Conservation (phyloP, 2,888 invertebrate genomes). For the Neoaliturus tenellus region DNA sequence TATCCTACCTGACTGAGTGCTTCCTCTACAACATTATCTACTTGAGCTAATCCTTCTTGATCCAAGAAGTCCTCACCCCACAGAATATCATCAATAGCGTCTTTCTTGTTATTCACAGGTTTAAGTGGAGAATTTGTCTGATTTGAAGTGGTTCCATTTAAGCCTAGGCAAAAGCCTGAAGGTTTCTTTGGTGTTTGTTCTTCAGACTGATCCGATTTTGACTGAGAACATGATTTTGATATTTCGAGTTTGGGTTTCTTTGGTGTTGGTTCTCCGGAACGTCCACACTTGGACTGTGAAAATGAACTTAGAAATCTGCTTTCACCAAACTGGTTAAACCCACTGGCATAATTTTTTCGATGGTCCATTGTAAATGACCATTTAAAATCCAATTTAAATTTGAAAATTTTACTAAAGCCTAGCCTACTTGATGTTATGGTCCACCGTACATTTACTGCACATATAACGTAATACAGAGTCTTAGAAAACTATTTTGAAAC, state of each 20-base stretch:
- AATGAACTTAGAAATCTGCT: neutral
- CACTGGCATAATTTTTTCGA: neutral
- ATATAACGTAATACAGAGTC: too few relatives aligned
- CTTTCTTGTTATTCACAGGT: neutral
- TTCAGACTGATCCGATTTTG: too few relatives aligned
- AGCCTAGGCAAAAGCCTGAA: too few relatives aligned
- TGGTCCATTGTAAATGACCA: too few relatives aligned
- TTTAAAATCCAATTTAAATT: too few relatives aligned
- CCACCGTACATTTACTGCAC: too few relatives aligned
- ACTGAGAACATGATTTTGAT: too few relatives aligned
- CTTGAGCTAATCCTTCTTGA: neutral
- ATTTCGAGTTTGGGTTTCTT: conserved; percentile 19
- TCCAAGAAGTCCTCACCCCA: neutral
- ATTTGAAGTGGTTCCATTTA: neutral
- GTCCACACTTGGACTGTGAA: neutral
- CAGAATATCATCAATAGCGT: neutral
- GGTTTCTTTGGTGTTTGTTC: too few relatives aligned
- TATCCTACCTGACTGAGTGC: neutral
- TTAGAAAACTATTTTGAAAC: too few relatives aligned
- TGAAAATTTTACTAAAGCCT: too few relatives aligned
- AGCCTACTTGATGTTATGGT: too few relatives aligned
- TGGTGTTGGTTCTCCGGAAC: neutral
- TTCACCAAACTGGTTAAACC: neutral
- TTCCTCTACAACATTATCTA: neutral
- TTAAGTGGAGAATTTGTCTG: neutral